Evolutionary conservation across 2,113 vertebrate species (phyloP), one percentile per base, ranked within the genome.

Genomic region (Catharus fuscescens): DNA sequence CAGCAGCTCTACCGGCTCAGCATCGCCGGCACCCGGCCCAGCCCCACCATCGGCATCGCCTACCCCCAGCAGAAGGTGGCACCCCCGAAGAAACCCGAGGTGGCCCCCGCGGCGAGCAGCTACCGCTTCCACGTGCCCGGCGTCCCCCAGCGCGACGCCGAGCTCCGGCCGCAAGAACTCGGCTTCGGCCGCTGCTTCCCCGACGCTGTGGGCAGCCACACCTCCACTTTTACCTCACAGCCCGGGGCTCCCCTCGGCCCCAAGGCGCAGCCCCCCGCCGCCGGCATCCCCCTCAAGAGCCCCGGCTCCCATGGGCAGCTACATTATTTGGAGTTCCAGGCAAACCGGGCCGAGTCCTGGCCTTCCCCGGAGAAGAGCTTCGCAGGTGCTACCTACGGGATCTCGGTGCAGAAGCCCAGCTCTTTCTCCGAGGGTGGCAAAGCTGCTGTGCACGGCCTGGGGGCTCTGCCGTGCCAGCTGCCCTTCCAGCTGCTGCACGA

Each of bases 1-100:
- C 99, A 99, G 44, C 99, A 99, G 97, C 98, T 98, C 79, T 99
- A 98, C 96, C 97, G 98, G 86, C 98, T 99, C 88, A 99, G 98
- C 91, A 98, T 98, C 74, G 76, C 98, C 40, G 97, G 98, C 95
- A 80, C 98, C 48, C 98, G 98, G 77, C 96, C 98, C 18, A 98
- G 98, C 90, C 98, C 98, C n/a, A 97, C 98, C 92, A 98, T 98
- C 40, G 99, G 99, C 17, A 98, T 99, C 36, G 98, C 99, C 71
- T 98, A 98, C 97, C 98, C 98, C 2, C 98, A 98, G 90, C 98
- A 98, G 85, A 98, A 99, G 95, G 98, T 98, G 96, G 97, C 98
- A 16, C 98, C 97, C 9, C 98, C 98, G 9, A 99, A 99, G 96
- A 98, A 99, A 88, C 86, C 98, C 7, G 98, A 99, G 87, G 96